Evolutionary conservation across 2,113 vertebrate species (phyloP).

Genomic region (Asarcornis scutulata): DNA sequence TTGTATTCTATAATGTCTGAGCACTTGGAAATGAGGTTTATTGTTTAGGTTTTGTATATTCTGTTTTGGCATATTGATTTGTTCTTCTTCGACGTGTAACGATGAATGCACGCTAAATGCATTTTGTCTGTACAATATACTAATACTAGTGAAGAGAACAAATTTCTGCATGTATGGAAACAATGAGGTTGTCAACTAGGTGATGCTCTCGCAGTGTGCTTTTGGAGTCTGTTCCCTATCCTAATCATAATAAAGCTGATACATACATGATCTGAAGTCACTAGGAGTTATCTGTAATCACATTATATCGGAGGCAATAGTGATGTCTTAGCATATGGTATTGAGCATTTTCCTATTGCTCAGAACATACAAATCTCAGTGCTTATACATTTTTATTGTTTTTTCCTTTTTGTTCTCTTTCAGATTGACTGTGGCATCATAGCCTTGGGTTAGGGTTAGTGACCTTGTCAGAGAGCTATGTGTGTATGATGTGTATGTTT

Average conservation of each 20-base stretch:
- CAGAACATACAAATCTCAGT: background rate
- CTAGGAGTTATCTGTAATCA: background rate
- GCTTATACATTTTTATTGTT: background rate
- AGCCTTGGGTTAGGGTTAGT: background rate
- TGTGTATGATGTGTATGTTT: background rate
- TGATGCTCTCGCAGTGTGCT: background rate
- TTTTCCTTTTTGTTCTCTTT: background rate
- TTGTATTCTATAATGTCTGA: background rate
- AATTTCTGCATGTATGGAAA: background rate
- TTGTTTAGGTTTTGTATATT: background rate
- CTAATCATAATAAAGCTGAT: conserved; percentile 16
- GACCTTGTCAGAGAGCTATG: background rate
- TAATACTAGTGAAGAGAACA: background rate
- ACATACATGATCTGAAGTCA: background rate
- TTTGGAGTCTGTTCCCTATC: background rate
- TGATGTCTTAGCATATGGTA: background rate
- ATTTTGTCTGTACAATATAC: background rate
- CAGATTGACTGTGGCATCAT: background rate
- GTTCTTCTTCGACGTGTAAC: background rate
- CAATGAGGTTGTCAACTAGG: background rate
- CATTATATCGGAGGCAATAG: background rate
- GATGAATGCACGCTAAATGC: background rate
- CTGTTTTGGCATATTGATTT: background rate
- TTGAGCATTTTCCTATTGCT: background rate
- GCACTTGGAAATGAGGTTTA: background rate